phyloP scores from a whole-genome alignment of 1,140 invertebrate species.

The Drosophila takahashii region DNA sequence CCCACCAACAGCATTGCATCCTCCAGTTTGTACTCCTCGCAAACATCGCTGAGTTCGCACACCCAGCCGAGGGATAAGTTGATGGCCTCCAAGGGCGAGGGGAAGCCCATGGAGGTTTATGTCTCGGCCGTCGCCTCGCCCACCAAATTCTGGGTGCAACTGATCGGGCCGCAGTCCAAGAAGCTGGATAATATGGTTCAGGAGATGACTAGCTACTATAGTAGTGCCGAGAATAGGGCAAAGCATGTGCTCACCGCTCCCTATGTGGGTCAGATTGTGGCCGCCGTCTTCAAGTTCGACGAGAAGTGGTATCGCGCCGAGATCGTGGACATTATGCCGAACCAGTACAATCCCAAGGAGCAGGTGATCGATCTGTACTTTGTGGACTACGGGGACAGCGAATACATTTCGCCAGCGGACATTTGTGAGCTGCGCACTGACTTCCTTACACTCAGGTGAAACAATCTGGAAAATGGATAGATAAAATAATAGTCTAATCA shows the following conservation, averaged over 20 bases:
- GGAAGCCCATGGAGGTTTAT: constrained; percentile 90
- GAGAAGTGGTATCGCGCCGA: constrained; percentile 89
- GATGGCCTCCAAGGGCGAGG: constrained; percentile 80
- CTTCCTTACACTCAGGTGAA: constrained; percentile 88
- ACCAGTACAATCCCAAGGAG: constrained; percentile 86
- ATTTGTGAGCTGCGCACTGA: constrained; percentile 90
- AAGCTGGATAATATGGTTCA: constrained; percentile 90
- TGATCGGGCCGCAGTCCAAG: constrained; percentile 88
- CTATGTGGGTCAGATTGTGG: constrained; percentile 90
- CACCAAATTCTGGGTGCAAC: constrained; percentile 93
- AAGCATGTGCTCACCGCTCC: constrained; percentile 87
- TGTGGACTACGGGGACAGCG: constrained; percentile 93
- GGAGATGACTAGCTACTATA: constrained; percentile 92
- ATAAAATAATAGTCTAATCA: neutral
- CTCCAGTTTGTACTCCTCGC: constrained; percentile 78
- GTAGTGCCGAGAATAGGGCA: constrained; percentile 87
- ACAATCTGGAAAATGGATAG: neutral
- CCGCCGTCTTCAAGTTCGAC: constrained; percentile 91
- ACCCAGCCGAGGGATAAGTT: constrained; percentile 76
- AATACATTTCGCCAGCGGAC: constrained; percentile 87
- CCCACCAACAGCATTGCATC: constrained; percentile 66
- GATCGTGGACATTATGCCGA: constrained; percentile 86
- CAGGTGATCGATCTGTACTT: constrained; percentile 89
- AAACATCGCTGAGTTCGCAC: constrained; percentile 74
- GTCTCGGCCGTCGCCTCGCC: constrained; percentile 92